Percentiles rank a stretch among this genome's conserved stretches.
Evolutionary conservation across 2,888 invertebrate species (phyloP).

Genomic region (Diloba caeruleocephala): DNA sequence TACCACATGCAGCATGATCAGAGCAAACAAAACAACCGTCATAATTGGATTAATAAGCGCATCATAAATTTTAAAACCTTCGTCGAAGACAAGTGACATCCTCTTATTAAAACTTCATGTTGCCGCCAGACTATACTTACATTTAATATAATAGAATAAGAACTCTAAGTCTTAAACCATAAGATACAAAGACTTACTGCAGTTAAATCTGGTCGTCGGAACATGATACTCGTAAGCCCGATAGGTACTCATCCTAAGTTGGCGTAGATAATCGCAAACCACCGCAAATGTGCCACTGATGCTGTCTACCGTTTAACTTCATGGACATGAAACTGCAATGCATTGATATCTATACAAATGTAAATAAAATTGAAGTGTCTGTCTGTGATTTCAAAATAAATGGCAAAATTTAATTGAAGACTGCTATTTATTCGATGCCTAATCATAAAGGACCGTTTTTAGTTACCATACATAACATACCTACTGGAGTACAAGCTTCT

Average conservation of each 20-base stretch:
- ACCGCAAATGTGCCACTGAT: constrained; percentile 72
- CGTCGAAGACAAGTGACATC: constrained; percentile 62
- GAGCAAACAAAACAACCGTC: constrained; percentile 54
- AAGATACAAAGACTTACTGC: constrained; percentile 12
- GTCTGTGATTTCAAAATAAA: too few species aligned
- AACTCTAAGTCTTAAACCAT: constrained; percentile 24
- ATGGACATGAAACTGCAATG: constrained; percentile 19
- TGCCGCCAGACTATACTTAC: constrained; percentile 29
- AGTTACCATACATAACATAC: too few species aligned
- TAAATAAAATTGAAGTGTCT: too few species aligned
- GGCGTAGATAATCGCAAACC: constrained; percentile 80
- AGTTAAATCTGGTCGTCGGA: constrained; percentile 10
- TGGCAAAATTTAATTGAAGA: too few species aligned
- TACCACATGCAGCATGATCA: constrained; percentile 45
- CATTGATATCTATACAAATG: constrained; percentile 28
- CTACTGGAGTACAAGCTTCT: too few species aligned
- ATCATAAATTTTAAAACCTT: constrained; percentile 64
- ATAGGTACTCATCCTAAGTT: constrained; percentile 70
- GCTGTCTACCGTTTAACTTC: constrained; percentile 65
- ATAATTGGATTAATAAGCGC: constrained; percentile 68
- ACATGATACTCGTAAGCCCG: constrained; percentile 25
- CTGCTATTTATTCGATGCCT: too few species aligned
- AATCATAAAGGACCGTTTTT: too few species aligned
- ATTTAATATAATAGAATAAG: constrained; percentile 13
- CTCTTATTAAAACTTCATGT: constrained; percentile 73